A percentile compares a stretch with the other conserved stretches of the same genome.
These are phyloP conservation scores for Strigamia maritima DNA, from an alignment of 2,888 invertebrate species.

Conservation along the genomic window DNA sequence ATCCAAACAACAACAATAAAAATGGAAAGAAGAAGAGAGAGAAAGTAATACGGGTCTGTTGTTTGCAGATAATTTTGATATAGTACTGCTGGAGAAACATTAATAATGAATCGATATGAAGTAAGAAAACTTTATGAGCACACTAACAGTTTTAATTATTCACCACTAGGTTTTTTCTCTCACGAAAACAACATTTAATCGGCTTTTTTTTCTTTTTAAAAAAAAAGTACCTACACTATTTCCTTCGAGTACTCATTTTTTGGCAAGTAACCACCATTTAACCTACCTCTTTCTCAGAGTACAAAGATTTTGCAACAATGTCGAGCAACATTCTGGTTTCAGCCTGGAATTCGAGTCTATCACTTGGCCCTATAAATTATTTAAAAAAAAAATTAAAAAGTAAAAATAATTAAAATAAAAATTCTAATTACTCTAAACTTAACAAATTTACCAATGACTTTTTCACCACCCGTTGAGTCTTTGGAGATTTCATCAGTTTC, in stretches of 20 bases:
- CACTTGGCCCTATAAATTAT: conserved; percentile 57
- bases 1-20: conserved; percentile 2
- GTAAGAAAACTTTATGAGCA: background rate
- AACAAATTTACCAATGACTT: background rate
- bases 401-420: background rate
- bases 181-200: background rate
- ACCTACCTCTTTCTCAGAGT: conserved; percentile 90
- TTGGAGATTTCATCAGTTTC: conserved; percentile 14
- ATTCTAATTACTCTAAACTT: background rate
- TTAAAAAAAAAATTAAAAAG: background rate
- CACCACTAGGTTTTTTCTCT: background rate
- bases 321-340: conserved; percentile 93
- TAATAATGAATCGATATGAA: background rate
- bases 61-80: conserved; percentile 13
- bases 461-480: background rate
- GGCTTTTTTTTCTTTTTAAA: background rate
- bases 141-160: conserved; percentile 18
- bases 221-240: background rate
- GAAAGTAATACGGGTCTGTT: conserved; percentile 6
- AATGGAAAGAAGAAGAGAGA: background rate
- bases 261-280: background rate
- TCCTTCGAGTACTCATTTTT: background rate
- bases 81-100: background rate
- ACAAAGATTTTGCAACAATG: conserved; percentile 93
- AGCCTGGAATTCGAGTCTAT: conserved; percentile 89